Evolutionary conservation across 2,113 vertebrate species (phyloP), one percentile per base, ranked within the genome.

Genomic region (Drymodes brunneopygia): DNA sequence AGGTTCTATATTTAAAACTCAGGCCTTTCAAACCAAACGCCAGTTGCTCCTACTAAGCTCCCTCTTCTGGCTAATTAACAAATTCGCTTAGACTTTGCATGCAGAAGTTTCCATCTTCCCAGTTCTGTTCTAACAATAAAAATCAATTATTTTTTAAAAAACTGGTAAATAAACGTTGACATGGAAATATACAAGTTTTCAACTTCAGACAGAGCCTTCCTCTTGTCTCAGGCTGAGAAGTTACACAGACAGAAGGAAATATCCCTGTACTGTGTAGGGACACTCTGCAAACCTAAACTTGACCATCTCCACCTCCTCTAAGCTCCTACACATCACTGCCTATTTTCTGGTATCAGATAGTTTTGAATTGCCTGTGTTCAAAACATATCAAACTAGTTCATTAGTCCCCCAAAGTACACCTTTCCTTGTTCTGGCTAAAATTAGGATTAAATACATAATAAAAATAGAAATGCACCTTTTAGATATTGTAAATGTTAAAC

Each of bases 21-120:
- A 18, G 17, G 12, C 24, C 35, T 85, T 91, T 45, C 47, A 75
- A 69, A 69, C 14, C 45, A 48, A 72, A 31, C 7, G 44, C 15
- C 18, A 86, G 21, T 48, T 75, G 7, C 27, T 47, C 38, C 31
- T 79, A 56, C 21, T 44, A 65, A 95, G 84, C 94, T 95, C 91
- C 95, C 95, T 92, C 92, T 97, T 92, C 93, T 94, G 91, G 96
- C 45, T 92, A 91, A 92, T 90, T 81, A 91, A 86, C 35, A 87
- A 61, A 91, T 72, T 44, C 9, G 1, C 57, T 78, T 25, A n/a
- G 53, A 29, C 27, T 75, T 72, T 33, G 3, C 20, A 65, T 18
- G 27, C n/a, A 2, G 18, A 77, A 74, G 8, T 42, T 81, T 72
- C 2, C 0, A 20, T 44, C 45, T 75, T 60, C 42, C 35, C 61